A percentile compares a stretch with the other conserved stretches of the same genome.
These are phyloP conservation scores for Pelusios castaneus DNA, from an alignment of 2,113 vertebrate species.

Conservation along the genomic window DNA sequence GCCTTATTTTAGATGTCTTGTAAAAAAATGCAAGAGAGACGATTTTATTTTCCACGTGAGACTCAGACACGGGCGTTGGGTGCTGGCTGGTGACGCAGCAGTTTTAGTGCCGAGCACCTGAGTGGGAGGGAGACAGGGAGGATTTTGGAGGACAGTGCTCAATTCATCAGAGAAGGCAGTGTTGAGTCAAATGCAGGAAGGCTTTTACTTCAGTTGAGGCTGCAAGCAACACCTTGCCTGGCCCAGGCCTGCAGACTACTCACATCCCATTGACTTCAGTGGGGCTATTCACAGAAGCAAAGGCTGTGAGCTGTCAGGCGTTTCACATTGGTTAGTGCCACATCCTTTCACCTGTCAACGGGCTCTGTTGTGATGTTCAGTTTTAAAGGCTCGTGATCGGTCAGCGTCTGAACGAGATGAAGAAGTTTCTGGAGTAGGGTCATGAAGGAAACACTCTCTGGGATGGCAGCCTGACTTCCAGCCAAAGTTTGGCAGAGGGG, in stretches of 20 bases:
- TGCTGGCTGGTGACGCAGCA: neutral
- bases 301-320: neutral
- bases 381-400: neutral
- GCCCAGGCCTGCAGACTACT: neutral
- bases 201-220: neutral
- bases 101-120: neutral
- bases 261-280: neutral
- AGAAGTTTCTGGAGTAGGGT: neutral
- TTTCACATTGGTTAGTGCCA: neutral
- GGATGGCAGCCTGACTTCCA: fast-evolving
- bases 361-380: neutral
- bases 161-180: neutral
- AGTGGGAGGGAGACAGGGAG: neutral
- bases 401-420: neutral
- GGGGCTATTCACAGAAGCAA: neutral
- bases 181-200: neutral
- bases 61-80: neutral
- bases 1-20: slow-evolving; percentile 36
- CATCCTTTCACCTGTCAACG: neutral
- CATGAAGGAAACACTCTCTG: neutral
- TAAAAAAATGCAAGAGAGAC: neutral
- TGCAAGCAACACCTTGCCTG: neutral
- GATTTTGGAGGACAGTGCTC: neutral
- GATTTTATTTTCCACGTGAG: fast-evolving
- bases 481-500: neutral